Base-by-base conservation (phyloP, 2,797 vertebrate species). In the Clarias platycephalus region DNA sequence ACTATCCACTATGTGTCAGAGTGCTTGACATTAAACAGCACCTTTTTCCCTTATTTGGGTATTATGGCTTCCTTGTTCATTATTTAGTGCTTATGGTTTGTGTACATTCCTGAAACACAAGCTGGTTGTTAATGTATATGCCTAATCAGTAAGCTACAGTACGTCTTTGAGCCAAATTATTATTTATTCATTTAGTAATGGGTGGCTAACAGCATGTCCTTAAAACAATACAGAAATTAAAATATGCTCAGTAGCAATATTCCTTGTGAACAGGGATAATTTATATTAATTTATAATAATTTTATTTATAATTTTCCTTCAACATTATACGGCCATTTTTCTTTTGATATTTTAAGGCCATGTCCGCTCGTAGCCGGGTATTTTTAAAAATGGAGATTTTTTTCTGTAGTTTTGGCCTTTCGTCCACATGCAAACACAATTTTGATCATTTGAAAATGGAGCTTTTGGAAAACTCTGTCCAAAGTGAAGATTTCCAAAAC, bases 171-270 rank as follows among this genome's bases (percentile, higher is more conserved):
- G 28, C 0, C 26, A 67, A 81, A 34, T 68, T 24, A 53, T n/a
- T 4, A 86, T 83, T 87, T 81, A 85, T 67, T 80, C 34, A 75
- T 85, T 89, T 87, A 87, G 64, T 64, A 77, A 67, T 66, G 67
- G 57, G 66, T 77, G 80, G 80, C 68, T 82, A 60, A 62, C 83
- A 37, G 28, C 4, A 58, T 55, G 8, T 75, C 55, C 16, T 26
- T 28, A 6, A 18, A 9, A 58, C 37, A 58, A 24, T 8, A 26
- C 3, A 76, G 53, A 58, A 76, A 31, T 20, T 34, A 58, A 22
- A 76, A 10, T 0, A 72, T 72, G n/a, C 10, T 55, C 18, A 37
- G 55, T 67, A 63, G 64, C 4, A 44, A 24, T 5, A 71, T 4
- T n/a, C 26, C 53, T 58, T 57, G 0, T 16, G 26, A 58, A 58